These are phyloP conservation scores for Abscondita cerata DNA, from an alignment of 2,888 invertebrate genomes.

Conservation along the genomic window DNA sequence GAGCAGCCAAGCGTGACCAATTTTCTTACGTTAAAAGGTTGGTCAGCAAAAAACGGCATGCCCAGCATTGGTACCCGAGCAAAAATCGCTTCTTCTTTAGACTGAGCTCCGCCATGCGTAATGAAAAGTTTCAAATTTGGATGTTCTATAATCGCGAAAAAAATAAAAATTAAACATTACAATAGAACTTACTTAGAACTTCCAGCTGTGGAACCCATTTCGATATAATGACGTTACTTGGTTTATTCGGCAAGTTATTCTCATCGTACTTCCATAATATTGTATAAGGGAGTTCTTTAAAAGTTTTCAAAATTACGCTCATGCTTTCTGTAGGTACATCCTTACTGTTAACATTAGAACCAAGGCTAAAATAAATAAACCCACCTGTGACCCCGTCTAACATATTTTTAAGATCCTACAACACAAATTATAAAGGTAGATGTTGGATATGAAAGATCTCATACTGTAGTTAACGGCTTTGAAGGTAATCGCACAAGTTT, in stretches of 20 bases:
- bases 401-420: background rate
- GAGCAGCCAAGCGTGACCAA: background rate
- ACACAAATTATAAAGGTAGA: background rate
- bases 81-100: background rate
- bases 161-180: background rate
- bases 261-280: slow-evolving; percentile 1
- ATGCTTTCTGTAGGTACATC: background rate
- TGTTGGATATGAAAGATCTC: background rate
- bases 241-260: background rate
- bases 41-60: slow-evolving; percentile 2
- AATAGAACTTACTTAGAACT: slow-evolving; percentile 5
- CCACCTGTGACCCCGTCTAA: background rate
- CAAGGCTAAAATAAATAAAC: slow-evolving; percentile 12
- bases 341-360: slow-evolving; percentile 6
- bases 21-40: background rate
- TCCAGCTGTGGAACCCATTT: background rate
- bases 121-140: background rate
- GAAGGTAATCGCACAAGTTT: slow-evolving; percentile 45
- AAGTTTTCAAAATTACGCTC: slow-evolving; percentile 1
- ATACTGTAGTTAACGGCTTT: slow-evolving; percentile 46
- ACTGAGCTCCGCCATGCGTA: background rate
- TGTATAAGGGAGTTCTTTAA: background rate
- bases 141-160: background rate
- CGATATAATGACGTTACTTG: background rate
- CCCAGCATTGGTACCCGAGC: background rate